Evolutionary conservation across 2,888 invertebrate species (phyloP).

Genomic region (Trachelus stipa): DNA sequence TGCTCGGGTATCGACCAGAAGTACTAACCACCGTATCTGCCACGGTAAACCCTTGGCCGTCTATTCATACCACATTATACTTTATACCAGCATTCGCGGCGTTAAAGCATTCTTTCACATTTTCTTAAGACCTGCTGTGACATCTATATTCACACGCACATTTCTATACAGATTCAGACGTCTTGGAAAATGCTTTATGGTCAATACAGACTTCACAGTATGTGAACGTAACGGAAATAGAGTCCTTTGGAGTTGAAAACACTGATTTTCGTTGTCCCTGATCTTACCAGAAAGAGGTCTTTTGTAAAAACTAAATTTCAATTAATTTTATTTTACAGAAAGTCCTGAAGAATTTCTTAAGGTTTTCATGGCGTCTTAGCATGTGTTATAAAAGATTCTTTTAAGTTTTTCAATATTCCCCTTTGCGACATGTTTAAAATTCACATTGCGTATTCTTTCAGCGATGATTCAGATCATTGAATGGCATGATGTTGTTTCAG

Average conservation of each 20-base stretch:
- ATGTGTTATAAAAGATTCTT: neutral
- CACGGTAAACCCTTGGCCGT: neutral
- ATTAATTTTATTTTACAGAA: neutral
- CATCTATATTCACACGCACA: neutral
- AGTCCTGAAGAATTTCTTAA: neutral
- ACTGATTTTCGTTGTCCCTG: too few relatives aligned
- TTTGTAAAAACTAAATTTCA: neutral
- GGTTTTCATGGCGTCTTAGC: neutral
- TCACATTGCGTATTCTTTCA: neutral
- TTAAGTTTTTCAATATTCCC: neutral
- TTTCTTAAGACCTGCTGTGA: neutral
- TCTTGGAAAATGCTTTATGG: neutral
- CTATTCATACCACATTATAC: neutral
- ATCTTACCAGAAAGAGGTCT: too few relatives aligned
- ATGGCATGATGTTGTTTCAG: slow-evolving; percentile 23
- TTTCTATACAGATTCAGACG: neutral
- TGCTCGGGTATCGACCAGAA: neutral
- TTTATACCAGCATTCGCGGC: neutral
- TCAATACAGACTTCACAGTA: neutral
- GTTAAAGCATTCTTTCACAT: neutral
- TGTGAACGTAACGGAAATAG: neutral
- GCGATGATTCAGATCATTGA: slow-evolving; percentile 21
- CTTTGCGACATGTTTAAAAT: too few relatives aligned
- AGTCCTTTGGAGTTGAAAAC: neutral
- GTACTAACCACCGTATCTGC: neutral